phyloP scores from a whole-genome alignment of 1,140 invertebrate species.

The Solenopsis invicta region DNA sequence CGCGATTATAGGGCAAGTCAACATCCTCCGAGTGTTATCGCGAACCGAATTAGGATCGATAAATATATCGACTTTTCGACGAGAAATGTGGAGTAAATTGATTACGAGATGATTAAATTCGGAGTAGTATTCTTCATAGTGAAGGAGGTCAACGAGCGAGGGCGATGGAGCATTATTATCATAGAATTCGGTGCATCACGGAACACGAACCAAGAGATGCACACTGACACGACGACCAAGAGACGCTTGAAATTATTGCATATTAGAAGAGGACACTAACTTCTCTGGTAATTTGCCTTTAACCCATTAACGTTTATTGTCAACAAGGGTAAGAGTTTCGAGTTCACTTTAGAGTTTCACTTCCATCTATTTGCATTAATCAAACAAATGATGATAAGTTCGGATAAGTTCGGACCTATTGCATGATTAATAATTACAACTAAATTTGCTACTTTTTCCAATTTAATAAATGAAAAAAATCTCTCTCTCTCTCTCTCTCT shows the following conservation, averaged over 20 bases:
- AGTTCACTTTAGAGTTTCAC: conserved; percentile 13
- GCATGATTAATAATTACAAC: not conserved
- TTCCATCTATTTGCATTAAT: conserved; percentile 27
- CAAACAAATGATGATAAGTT: not conserved
- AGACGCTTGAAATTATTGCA: conserved; percentile 73
- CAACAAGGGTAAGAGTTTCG: conserved; percentile 8
- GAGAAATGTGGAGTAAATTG: not conserved
- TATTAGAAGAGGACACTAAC: conserved; percentile 1
- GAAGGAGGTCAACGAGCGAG: conserved; percentile 37
- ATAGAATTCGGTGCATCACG: conserved; percentile 68
- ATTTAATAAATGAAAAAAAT: not conserved
- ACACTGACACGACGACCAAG: conserved; percentile 66
- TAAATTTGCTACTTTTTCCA: not conserved
- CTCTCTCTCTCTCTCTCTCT: too few relatives aligned
- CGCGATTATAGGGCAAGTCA: conserved; percentile 1
- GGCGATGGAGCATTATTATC: conserved; percentile 77
- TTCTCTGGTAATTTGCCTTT: conserved; percentile 26
- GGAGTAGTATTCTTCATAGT: conserved; percentile 19
- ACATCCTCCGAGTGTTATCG: conserved; percentile 12
- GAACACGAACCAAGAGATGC: conserved; percentile 71
- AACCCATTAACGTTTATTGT: conserved; percentile 16
- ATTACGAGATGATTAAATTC: conserved; percentile 50
- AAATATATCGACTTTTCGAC: not conserved
- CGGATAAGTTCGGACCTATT: not conserved
- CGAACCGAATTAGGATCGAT: conserved; percentile 16